These are phyloP conservation scores for Sciurus vulgaris DNA, from an alignment of 2,797 vertebrate genomes.

Conservation along the genomic window DNA sequence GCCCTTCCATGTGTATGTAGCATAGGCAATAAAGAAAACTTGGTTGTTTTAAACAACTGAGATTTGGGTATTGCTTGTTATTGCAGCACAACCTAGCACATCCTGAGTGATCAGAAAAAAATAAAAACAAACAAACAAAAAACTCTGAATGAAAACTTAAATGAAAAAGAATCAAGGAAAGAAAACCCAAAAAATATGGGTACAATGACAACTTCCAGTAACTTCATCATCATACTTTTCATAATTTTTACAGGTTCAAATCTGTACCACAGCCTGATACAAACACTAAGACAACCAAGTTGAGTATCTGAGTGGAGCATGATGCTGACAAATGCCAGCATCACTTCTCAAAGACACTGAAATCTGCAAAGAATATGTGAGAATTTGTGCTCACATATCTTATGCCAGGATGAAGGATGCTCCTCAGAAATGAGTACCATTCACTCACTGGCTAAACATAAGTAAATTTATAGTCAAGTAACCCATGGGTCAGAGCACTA, in stretches of 20 bases:
- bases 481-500: conserved; percentile 35
- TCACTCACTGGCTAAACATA: neutral
- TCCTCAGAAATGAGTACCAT: conserved; percentile 46
- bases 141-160: neutral
- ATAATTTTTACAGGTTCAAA: neutral
- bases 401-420: neutral
- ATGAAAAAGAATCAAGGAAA: neutral
- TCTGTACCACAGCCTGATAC: neutral
- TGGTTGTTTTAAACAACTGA: neutral
- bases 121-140: neutral
- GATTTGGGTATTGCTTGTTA: conserved; percentile 7
- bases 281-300: neutral
- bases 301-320: neutral
- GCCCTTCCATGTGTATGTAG: neutral
- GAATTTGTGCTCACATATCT: neutral
- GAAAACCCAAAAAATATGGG: neutral
- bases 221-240: neutral
- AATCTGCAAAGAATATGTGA: conserved; percentile 3
- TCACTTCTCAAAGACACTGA: conserved; percentile 51
- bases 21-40: neutral
- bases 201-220: neutral
- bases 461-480: conserved; percentile 37
- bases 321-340: conserved; percentile 50
- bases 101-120: neutral
- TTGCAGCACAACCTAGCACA: neutral